Evolutionary conservation across 2,888 invertebrate species (phyloP).

Genomic region (Drosophila suboccidentalis): DNA sequence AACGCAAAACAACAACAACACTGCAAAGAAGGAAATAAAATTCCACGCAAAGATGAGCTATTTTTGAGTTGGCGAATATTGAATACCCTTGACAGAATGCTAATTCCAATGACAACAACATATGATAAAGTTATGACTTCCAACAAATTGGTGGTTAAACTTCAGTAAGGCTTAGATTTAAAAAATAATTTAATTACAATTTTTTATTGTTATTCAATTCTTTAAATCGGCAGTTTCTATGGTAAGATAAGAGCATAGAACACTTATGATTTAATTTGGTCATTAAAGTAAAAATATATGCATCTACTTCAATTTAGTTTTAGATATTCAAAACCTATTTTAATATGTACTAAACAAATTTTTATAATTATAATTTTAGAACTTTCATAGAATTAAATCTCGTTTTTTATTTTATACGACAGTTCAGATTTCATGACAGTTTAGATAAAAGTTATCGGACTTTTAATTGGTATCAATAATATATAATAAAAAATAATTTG

Average conservation of each 20-base stretch:
- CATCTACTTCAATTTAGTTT: neutral
- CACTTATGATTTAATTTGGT: no score
- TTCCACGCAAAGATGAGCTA: constrained; percentile 62
- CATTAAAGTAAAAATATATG: neutral
- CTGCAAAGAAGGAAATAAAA: constrained; percentile 66
- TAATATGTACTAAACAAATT: no score
- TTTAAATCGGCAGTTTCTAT: no score
- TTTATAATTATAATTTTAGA: no score
- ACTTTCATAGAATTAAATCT: no score
- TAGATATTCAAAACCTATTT: no score
- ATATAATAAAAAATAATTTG: no score
- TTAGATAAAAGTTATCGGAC: neutral
- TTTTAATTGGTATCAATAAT: no score
- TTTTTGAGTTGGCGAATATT: neutral
- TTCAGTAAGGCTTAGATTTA: neutral
- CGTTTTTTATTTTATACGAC: no score
- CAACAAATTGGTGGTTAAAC: neutral
- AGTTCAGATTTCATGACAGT: neutral
- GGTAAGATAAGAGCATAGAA: no score
- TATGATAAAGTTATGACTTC: neutral
- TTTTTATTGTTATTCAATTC: no score
- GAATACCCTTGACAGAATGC: neutral
- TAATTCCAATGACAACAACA: neutral
- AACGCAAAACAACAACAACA: constrained; percentile 33
- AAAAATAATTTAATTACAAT: no score